A percentile compares a stretch with the other conserved stretches of the same genome.
phyloP scores from a whole-genome alignment of 2,113 vertebrate genomes.

The Pachycephala philippinensis region DNA sequence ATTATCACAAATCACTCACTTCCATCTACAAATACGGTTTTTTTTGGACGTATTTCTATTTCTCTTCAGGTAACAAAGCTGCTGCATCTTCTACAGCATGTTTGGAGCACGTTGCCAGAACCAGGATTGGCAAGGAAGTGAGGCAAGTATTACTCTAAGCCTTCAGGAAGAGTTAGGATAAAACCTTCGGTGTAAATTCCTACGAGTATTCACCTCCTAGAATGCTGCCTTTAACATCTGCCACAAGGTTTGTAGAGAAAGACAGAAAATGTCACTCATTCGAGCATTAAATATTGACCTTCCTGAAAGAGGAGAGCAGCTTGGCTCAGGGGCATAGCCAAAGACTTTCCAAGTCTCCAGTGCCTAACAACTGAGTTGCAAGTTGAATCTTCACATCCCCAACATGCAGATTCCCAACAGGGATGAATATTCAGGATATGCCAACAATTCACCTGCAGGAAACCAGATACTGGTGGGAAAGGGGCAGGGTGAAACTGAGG shows the following conservation, averaged over 20 bases:
- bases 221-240: not conserved
- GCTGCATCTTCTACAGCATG: not conserved
- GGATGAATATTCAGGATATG: not conserved
- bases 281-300: not conserved
- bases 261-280: not conserved
- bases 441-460: not conserved
- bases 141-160: not conserved
- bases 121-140: not conserved
- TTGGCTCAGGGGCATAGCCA: too few species aligned
- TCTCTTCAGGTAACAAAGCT: not conserved
- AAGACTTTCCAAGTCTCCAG: not conserved
- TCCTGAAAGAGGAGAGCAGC: not conserved
- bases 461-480: not conserved
- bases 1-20: not conserved
- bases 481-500: not conserved
- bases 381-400: not conserved
- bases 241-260: not conserved
- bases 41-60: not conserved
- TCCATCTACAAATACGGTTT: rapidly evolving
- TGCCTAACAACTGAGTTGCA: rapidly evolving
- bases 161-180: not conserved
- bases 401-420: not conserved
- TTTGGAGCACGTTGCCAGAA: not conserved
- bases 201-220: not conserved
- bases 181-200: not conserved